These are phyloP conservation scores for Prionailurus bengalensis DNA, from an alignment of 2,113 vertebrate species.

Conservation along the genomic window DNA sequence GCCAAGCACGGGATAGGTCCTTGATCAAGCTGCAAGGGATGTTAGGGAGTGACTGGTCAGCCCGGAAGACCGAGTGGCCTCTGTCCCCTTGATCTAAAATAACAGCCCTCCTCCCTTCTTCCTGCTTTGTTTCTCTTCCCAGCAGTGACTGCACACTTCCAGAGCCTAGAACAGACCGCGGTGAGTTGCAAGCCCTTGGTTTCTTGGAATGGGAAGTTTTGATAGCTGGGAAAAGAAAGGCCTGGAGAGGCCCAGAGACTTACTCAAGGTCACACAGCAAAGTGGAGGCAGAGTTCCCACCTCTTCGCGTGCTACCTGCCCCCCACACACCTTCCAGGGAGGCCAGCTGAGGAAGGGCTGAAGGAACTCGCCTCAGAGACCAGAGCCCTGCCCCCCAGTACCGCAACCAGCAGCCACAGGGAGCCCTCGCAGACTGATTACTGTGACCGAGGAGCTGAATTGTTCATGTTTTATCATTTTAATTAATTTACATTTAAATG, in stretches of 20 bases:
- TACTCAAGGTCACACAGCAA: neutral
- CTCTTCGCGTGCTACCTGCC: neutral
- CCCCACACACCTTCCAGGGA: neutral
- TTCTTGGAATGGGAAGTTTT: neutral
- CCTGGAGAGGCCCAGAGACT: neutral
- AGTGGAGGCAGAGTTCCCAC: neutral
- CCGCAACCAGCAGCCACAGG: no score
- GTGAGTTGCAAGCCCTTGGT: neutral
- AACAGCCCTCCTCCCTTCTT: neutral
- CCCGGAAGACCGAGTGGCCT: neutral
- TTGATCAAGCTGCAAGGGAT: neutral
- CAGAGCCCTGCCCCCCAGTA: rapidly evolving
- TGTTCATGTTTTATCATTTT: neutral
- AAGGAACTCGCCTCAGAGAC: neutral
- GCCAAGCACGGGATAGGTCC: rapidly evolving
- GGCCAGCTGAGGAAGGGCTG: rapidly evolving
- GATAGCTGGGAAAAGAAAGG: neutral
- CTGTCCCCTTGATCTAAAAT: neutral
- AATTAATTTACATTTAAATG: neutral
- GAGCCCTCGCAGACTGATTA: neutral
- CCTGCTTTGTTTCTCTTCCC: neutral
- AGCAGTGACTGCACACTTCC: neutral
- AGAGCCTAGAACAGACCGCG: neutral
- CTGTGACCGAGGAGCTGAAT: neutral
- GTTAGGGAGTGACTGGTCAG: rapidly evolving